phyloP scores from a whole-genome alignment of 2,113 vertebrate genomes.

The zebrafish (Danio rerio) region GRCz12tu NC_133194.1:34044001-34044500 shows the following conservation, averaged over 20 bases:
- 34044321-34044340: background rate
- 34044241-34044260: background rate
- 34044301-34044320: background rate
- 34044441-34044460: conserved; percentile 68
- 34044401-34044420: conserved; percentile 17
- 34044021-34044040: conserved; percentile 54
- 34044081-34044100: conserved; percentile 56
- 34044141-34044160: background rate
- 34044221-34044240: background rate
- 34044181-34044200: conserved; percentile 20
- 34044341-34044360: too few species aligned
- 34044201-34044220: background rate
- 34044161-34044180: background rate
- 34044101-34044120: conserved; percentile 48
- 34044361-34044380: conserved; percentile 39
- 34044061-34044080: conserved; percentile 53
- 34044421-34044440: conserved; percentile 56
- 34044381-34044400: conserved; percentile 72
- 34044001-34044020: conserved; percentile 65
- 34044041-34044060: conserved; percentile 53
- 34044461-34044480: conserved; percentile 62
- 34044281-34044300: background rate
- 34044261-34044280: background rate
- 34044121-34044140: conserved; percentile 38
- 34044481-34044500: conserved; percentile 54